Conservation (phyloP, 2,797 vertebrate genomes). For the Kryptolebias ocellatus region DNA sequence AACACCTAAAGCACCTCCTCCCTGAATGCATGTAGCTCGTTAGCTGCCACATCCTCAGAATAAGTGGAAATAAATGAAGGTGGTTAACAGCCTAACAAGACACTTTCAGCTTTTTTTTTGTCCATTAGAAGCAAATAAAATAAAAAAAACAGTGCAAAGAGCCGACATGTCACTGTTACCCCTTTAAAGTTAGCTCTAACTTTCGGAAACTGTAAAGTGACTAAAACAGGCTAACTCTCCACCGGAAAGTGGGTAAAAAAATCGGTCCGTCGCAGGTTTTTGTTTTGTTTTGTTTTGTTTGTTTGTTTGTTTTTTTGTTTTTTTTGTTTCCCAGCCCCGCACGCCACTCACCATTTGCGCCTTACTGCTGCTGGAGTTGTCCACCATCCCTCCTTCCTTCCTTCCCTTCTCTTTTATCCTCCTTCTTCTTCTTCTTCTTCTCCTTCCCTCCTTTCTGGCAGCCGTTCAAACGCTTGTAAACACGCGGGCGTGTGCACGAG, state of each 20-base stretch:
- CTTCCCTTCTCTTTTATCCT: conserved; percentile 8
- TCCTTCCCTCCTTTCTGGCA: conserved; percentile 73
- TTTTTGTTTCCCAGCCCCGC: neutral
- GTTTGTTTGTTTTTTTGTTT: neutral
- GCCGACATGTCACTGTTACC: conserved; percentile 21
- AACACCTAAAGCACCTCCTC: conserved; percentile 22
- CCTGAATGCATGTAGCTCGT: conserved; percentile 23
- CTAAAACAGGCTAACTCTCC: neutral
- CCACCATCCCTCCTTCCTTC: conserved; percentile 84
- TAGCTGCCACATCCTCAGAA: conserved; percentile 45
- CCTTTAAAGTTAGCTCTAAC: conserved; percentile 5
- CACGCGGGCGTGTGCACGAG: conserved; percentile 48
- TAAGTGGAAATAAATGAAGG: neutral
- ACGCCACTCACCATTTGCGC: conserved; percentile 83
- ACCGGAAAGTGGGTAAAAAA: neutral
- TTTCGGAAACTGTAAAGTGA: conserved; percentile 3
- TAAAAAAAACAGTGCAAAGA: conserved; percentile 6
- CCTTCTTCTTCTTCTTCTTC: conserved; percentile 64
- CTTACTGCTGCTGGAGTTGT: conserved; percentile 84
- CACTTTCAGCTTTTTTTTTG: too few relatives aligned
- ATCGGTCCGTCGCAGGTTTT: neutral
- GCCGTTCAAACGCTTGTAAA: conserved; percentile 78
- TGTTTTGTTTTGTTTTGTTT: neutral
- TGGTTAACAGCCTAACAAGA: conserved; percentile 3
- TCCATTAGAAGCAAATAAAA: too few relatives aligned